A percentile compares a stretch with the other conserved stretches of the same genome.
Conservation (phyloP, 2,797 vertebrate species). For the Ceryle rudis region DNA sequence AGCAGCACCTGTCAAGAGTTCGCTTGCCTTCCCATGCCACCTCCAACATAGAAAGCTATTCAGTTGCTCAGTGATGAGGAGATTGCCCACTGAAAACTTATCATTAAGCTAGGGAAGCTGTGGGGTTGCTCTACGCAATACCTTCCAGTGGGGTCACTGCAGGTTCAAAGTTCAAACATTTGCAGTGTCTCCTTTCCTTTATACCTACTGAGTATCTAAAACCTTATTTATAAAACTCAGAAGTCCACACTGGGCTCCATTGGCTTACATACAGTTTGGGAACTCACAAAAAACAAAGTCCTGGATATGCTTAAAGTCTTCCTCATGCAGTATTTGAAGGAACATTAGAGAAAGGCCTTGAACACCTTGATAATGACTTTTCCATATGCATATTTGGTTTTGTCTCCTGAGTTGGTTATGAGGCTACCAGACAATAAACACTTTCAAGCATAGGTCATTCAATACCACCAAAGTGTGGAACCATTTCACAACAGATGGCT, state of each 20-base stretch:
- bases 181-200: not conserved
- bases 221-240: not conserved
- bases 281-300: not conserved
- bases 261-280: not conserved
- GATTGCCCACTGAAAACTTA: not conserved
- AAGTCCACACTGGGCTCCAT: fast-evolving
- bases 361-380: not conserved
- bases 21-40: not conserved
- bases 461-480: not conserved
- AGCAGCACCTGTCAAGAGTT: not conserved
- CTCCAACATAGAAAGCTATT: not conserved
- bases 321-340: not conserved
- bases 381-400: not conserved
- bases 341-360: not conserved
- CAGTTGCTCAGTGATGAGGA: not conserved
- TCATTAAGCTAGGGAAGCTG: not conserved
- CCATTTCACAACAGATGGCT: not conserved
- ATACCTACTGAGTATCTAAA: not conserved
- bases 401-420: not conserved
- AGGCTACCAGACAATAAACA: not conserved
- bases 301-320: not conserved
- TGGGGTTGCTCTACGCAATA: not conserved
- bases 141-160: not conserved
- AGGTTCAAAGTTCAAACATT: not conserved
- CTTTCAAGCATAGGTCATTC: not conserved